These are phyloP conservation scores for Psittacula cyanocephala DNA, from an alignment of 2,113 vertebrate species.

Conservation along the genomic window DNA sequence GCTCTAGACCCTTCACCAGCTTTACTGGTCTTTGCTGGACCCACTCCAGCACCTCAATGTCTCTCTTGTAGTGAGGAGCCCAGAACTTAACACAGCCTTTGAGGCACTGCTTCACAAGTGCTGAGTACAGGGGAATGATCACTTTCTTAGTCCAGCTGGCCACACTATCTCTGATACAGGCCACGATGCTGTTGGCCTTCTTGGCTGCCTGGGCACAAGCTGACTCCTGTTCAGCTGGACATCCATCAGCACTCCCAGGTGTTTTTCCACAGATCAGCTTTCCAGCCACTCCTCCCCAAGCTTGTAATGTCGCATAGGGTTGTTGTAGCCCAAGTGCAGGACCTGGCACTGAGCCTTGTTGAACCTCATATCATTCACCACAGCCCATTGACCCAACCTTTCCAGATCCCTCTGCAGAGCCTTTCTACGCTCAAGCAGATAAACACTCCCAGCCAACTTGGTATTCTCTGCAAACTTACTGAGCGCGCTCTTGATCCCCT, in stretches of 20 bases:
- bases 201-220: not conserved
- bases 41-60: not conserved
- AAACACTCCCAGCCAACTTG: not conserved
- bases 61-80: not conserved
- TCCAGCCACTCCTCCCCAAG: not conserved
- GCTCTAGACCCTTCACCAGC: not conserved
- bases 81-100: not conserved
- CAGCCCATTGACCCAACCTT: not conserved
- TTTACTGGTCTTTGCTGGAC: not conserved
- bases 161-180: not conserved
- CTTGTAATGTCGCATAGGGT: not conserved
- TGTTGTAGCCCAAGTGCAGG: not conserved
- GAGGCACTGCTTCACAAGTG: not conserved
- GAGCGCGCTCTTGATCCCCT: rapidly evolving
- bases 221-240: not conserved
- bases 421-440: not conserved
- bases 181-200: not conserved
- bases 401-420: not conserved
- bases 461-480: not conserved
- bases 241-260: not conserved
- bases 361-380: not conserved
- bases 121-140: not conserved
- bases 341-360: not conserved
- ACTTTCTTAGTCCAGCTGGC: not conserved
- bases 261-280: not conserved